phyloP scores from a whole-genome alignment of 2,888 invertebrate genomes.

The Clistopyga incitator region DNA sequence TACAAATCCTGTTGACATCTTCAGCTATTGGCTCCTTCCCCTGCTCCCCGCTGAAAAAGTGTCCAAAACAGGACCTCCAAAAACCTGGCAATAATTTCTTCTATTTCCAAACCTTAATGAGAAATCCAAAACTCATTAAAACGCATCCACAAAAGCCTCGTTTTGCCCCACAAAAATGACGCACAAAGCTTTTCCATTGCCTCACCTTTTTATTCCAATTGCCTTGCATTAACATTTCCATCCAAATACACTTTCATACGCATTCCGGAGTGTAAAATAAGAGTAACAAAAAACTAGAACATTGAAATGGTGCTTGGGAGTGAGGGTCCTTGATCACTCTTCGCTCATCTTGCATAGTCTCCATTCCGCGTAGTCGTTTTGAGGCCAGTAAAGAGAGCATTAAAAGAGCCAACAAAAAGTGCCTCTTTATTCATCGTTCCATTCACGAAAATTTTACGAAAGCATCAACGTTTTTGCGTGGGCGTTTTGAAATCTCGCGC shows the following conservation, averaged over 20 bases:
- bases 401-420: not conserved
- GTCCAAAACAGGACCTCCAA: too few species aligned
- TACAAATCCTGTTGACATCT: too few species aligned
- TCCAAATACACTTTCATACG: not conserved
- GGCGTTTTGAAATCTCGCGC: conserved; percentile 51
- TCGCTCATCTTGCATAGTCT: not conserved
- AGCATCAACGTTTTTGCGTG: conserved; percentile 5
- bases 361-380: not conserved
- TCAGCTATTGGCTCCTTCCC: too few species aligned
- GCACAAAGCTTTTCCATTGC: too few species aligned
- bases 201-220: too few species aligned
- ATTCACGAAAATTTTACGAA: conserved; percentile 17
- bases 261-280: not conserved
- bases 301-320: not conserved
- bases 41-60: too few species aligned
- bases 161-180: too few species aligned
- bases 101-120: too few species aligned
- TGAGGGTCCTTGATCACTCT: not conserved
- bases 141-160: too few species aligned
- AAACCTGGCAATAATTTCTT: too few species aligned
- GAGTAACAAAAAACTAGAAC: not conserved
- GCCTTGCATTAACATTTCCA: too few species aligned
- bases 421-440: not conserved
- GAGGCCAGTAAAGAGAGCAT: conserved; percentile 1
- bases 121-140: too few species aligned